Evolutionary conservation across 2,797 vertebrate species (phyloP).

Genomic region (Hyperoplus lanceolatus): DNA sequence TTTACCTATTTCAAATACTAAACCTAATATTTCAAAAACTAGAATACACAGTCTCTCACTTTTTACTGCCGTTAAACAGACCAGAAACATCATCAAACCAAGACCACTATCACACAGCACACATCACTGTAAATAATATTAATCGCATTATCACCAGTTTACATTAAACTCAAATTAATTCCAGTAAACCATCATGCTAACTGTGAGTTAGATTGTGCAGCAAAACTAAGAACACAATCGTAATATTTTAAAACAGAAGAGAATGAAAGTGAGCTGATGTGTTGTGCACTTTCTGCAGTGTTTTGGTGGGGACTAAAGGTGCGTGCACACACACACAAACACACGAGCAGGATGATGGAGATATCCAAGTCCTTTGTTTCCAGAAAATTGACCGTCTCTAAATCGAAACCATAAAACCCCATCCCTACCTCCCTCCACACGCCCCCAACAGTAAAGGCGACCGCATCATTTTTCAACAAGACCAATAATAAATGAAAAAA

Average conservation of each 20-base stretch:
- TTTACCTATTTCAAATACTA: neutral
- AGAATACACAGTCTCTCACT: neutral
- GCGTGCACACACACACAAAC: constrained; percentile 11
- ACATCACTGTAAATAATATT: neutral
- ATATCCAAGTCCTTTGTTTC: constrained; percentile 73
- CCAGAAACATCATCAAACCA: neutral
- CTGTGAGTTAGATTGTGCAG: neutral
- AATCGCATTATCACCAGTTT: too few species aligned
- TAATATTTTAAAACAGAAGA: neutral
- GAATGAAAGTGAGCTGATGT: neutral
- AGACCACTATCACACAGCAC: neutral
- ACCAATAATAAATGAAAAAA: constrained; percentile 63
- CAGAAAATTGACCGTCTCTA: constrained; percentile 72
- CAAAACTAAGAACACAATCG: neutral
- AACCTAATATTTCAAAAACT: neutral
- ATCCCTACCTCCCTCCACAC: constrained; percentile 14
- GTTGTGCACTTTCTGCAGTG: constrained; percentile 2
- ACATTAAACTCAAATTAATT: neutral
- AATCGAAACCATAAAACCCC: constrained; percentile 55
- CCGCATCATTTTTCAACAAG: constrained; percentile 67
- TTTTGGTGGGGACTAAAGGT: constrained; percentile 28
- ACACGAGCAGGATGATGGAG: constrained; percentile 56
- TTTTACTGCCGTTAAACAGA: neutral
- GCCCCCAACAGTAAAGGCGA: constrained; percentile 46
- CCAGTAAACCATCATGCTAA: neutral